These are phyloP conservation scores for Apamea anceps DNA, from an alignment of 2,888 invertebrate genomes.

Conservation along the genomic window DNA sequence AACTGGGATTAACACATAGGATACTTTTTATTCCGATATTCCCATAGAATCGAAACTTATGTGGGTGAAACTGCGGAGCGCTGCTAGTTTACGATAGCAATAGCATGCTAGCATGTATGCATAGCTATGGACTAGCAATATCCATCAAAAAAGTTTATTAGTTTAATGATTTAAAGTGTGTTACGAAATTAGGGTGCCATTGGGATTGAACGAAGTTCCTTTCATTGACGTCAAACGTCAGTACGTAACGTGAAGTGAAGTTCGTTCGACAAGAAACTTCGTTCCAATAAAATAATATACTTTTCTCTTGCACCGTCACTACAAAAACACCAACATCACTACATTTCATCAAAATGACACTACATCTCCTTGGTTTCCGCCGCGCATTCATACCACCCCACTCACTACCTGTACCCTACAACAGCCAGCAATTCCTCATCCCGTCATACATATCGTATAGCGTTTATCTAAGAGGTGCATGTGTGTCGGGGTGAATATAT, in stretches of 20 bases:
- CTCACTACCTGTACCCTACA: conserved; percentile 51
- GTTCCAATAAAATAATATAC: neutral
- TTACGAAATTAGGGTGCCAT: too few species aligned
- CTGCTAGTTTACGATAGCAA: too few species aligned
- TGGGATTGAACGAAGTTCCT: neutral
- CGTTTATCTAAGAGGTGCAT: conserved; percentile 74
- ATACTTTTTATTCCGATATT: too few species aligned
- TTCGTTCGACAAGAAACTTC: neutral
- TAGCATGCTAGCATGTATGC: too few species aligned
- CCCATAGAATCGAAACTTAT: too few species aligned
- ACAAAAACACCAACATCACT: conserved; percentile 11
- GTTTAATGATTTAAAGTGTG: too few species aligned
- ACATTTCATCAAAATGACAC: conserved; percentile 35
- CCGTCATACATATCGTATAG: conserved; percentile 60
- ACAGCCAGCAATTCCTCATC: conserved; percentile 67
- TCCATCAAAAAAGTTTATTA: neutral
- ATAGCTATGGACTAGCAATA: neutral
- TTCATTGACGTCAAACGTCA: neutral
- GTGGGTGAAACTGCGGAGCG: too few species aligned
- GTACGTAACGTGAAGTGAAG: neutral
- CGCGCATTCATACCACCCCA: conserved; percentile 23
- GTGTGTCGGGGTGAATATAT: conserved; percentile 75
- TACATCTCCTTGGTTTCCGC: conserved; percentile 8
- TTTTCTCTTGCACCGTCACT: neutral
- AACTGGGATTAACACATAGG: too few species aligned